Evolutionary conservation across 2,888 invertebrate genomes (phyloP).

Genomic region (Zelleria hepariella): DNA sequence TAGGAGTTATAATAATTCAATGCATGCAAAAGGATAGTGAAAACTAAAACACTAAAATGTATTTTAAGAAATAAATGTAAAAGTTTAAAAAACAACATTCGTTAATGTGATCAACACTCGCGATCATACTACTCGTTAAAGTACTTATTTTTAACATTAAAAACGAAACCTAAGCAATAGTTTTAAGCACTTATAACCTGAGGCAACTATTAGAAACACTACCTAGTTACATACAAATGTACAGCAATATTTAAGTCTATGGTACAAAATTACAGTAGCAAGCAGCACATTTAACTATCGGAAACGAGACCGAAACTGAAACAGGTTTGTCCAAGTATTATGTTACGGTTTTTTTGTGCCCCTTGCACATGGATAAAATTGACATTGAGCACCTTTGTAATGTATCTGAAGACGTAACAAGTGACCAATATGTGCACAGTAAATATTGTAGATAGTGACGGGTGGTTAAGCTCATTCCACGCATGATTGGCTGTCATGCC

Average conservation of each 20-base stretch:
- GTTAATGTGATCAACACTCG: too few relatives aligned
- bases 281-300: background rate
- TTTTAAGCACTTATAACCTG: background rate
- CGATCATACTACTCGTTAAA: too few relatives aligned
- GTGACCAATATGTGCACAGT: background rate
- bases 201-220: background rate
- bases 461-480: background rate
- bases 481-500: background rate
- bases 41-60: too few relatives aligned
- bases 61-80: too few relatives aligned
- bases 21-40: too few relatives aligned
- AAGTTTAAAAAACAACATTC: too few relatives aligned
- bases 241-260: background rate
- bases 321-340: background rate
- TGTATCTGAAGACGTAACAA: background rate
- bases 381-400: background rate
- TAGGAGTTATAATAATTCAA: too few relatives aligned
- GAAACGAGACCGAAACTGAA: background rate
- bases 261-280: background rate
- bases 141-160: too few relatives aligned
- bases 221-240: background rate
- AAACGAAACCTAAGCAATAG: too few relatives aligned
- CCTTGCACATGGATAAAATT: background rate
- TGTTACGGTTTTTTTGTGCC: background rate
- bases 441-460: background rate